Evolutionary conservation across 2,113 vertebrate species (phyloP), one percentile per base, ranked within the genome.

Genomic region (Vulpes ferrilata): DNA sequence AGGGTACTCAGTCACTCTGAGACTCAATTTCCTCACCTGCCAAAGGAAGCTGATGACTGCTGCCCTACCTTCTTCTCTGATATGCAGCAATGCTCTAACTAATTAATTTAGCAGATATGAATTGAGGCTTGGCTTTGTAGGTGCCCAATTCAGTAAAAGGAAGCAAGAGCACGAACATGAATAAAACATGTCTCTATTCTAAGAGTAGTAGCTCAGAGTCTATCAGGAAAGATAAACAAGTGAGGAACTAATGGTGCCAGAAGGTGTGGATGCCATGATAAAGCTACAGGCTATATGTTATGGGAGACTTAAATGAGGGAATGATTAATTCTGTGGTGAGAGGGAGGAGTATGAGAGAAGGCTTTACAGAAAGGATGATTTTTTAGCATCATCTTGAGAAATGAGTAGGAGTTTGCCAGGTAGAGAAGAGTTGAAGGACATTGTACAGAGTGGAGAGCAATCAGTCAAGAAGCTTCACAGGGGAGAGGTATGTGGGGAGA

Each of bases 1-100:
- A 82, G 35, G 48, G 55, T 48, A 17, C 30, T 89, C 51, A 27
- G 86, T 80, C 73, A 71, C 62, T 88, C 23, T 27, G 23, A 90
- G 88, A 85, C 38, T 85, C 84, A 20, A 38, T 96, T 67, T 79
- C 59, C 23, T 94, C n/a, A 81, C 48, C 88, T 95, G 82, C 60
- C 86, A 96, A 4, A 93, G 79, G 30, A 95, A 95, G 96, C 79
- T 95, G 62, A 97, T 95, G 93, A 89, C 62, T 32, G 32, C 59
- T 84, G 71, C 38, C 69, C 81, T 82, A 32, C 93, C 84, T 90
- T 79, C 84, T 76, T 57, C 55, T 64, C 59, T 35, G 82, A 91
- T 32, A 30, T 7, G 35, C 57, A 55, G 76, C 0, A 9, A 64
- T 7, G 55, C 25, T 55, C 51, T 12, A 53, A 11, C 12, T 88